Conservation (phyloP, 2,888 invertebrate genomes). For the Sarcophaga caerulescens region DNA sequence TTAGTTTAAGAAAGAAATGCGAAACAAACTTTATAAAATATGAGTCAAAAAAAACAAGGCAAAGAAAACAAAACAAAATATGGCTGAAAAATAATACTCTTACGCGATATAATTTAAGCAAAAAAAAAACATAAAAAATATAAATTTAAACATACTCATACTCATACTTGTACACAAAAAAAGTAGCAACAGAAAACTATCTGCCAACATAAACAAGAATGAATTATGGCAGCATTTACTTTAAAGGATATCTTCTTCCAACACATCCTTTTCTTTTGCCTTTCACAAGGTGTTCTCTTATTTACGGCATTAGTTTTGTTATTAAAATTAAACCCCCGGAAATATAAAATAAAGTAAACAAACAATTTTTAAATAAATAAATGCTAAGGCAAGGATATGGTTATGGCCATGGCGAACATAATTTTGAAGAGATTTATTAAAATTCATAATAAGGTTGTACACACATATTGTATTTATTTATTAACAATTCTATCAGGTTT, state of each 20-base stretch:
- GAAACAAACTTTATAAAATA: too few species aligned
- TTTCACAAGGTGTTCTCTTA: conserved; percentile 48
- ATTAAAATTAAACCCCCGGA: neutral
- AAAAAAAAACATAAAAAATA: neutral
- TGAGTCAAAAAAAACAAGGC: too few species aligned
- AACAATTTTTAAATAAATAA: neutral
- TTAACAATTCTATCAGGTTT: too few species aligned
- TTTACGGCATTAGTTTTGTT: conserved; percentile 49
- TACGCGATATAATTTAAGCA: conserved; percentile 12
- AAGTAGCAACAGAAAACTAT: conserved; percentile 6
- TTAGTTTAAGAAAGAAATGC: neutral
- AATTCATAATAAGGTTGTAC: too few species aligned
- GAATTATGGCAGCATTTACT: conserved; percentile 50
- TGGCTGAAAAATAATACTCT: conserved; percentile 27
- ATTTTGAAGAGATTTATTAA: too few species aligned
- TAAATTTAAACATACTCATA: neutral
- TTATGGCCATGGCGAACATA: too few species aligned
- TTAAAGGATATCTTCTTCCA: conserved; percentile 21
- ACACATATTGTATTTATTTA: too few species aligned
- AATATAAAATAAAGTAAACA: neutral
- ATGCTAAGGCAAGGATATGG: too few species aligned
- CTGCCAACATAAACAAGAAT: conserved; percentile 27
- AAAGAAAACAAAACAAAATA: conserved; percentile 17
- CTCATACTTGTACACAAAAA: neutral
- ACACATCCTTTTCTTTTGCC: conserved; percentile 7